Percentiles rank a stretch among this genome's conserved stretches.
These are phyloP conservation scores for Geodia barretti DNA, from an alignment of 37 sponge, comb jelly and placozoan species.

Conservation along the genomic window DNA sequence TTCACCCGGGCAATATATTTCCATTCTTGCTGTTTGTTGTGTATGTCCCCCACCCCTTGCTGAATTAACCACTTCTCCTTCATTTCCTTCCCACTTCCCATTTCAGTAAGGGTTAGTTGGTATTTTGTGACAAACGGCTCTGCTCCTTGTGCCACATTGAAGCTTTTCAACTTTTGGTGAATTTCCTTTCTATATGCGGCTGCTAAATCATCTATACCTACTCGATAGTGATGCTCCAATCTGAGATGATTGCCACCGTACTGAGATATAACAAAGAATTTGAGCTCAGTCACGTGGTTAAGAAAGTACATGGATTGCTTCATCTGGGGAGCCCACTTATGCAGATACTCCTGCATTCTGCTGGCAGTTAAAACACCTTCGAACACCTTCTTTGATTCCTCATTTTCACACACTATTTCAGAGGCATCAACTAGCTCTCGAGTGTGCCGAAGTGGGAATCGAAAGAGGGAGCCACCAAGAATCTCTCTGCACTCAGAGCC, in stretches of 20 bases:
- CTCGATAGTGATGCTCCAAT: not conserved
- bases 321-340: constrained; percentile 50
- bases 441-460: not conserved
- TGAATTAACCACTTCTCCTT: constrained; percentile 65
- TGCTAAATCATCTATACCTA: not conserved
- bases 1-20: constrained; percentile 14
- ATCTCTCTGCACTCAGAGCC: constrained; percentile 3
- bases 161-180: not conserved
- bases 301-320: constrained; percentile 62
- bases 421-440: not conserved
- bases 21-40: constrained; percentile 20
- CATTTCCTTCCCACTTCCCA: not conserved
- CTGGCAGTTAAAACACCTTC: constrained; percentile 9
- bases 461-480: not conserved
- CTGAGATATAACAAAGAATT: constrained; percentile 52
- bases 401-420: not conserved
- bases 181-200: not conserved
- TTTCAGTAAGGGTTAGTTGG: not conserved
- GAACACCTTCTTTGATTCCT: not conserved
- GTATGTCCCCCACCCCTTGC: constrained; percentile 64
- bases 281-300: constrained; percentile 46
- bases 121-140: not conserved
- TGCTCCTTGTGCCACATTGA: not conserved
- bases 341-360: constrained; percentile 16
- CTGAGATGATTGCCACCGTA: not conserved